Conservation (phyloP, 2,888 invertebrate species). For the Drosophila acutilabella region DNA sequence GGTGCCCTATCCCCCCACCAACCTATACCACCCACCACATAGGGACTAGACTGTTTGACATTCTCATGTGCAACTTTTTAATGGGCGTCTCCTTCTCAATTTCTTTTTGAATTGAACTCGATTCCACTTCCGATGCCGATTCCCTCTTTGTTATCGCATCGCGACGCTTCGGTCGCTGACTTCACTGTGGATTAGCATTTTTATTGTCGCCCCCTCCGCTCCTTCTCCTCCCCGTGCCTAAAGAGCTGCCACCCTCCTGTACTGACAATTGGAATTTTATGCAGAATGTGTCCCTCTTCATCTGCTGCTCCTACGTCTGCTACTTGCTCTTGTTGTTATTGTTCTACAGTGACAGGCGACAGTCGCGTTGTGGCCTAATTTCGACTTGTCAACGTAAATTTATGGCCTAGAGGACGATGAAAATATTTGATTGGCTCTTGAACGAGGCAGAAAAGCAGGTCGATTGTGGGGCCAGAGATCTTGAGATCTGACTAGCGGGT, state of each 20-base stretch:
- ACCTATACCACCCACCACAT: constrained; percentile 2
- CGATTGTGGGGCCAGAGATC: constrained; percentile 27
- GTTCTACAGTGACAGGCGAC: constrained; percentile 8
- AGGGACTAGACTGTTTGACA: constrained; percentile 27
- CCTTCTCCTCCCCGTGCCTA: neutral
- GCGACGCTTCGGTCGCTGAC: constrained; percentile 42
- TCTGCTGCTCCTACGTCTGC: neutral
- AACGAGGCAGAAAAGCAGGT: constrained; percentile 23
- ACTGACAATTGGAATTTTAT: constrained; percentile 34
- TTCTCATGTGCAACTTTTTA: constrained; percentile 48
- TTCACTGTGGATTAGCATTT: constrained; percentile 63
- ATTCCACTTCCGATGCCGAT: constrained; percentile 31
- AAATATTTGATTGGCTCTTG: constrained; percentile 71
- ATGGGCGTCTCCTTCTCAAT: constrained; percentile 34
- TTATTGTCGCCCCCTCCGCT: constrained; percentile 39
- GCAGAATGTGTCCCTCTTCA: constrained; percentile 46
- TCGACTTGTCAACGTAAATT: constrained; percentile 67
- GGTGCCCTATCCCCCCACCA: neutral
- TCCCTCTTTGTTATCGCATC: constrained; percentile 42
- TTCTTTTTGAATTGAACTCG: constrained; percentile 30
- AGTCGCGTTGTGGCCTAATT: constrained; percentile 60
- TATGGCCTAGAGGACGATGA: constrained; percentile 63
- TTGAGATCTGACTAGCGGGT: constrained; percentile 13
- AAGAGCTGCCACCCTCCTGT: neutral
- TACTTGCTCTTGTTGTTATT: constrained; percentile 9